A percentile compares a stretch with the other conserved stretches of the same genome.
These are phyloP conservation scores for Phoronis australis DNA, from an alignment of 2,888 invertebrate genomes.

Conservation along the genomic window DNA sequence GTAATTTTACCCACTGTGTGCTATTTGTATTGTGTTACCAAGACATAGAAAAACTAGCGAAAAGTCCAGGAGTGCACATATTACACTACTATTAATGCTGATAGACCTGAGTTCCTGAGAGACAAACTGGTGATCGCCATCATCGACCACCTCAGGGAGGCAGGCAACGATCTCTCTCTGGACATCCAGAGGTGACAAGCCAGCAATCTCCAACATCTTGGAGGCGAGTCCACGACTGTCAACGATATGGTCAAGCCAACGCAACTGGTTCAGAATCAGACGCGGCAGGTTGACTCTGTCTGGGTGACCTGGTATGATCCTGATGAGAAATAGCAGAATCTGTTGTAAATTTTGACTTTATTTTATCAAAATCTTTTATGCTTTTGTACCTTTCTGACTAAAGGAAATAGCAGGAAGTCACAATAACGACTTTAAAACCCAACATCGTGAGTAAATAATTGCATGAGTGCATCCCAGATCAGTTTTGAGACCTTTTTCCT, in stretches of 20 bases:
- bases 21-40: too few species aligned
- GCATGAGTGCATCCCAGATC: too few species aligned
- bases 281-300: constrained; percentile 41
- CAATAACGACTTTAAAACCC: too few species aligned
- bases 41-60: too few species aligned
- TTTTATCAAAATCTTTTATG: not conserved
- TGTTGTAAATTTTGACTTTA: not conserved
- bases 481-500: too few species aligned
- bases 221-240: constrained; percentile 38
- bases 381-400: not conserved
- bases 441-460: too few species aligned
- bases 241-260: constrained; percentile 44
- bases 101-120: constrained; percentile 53
- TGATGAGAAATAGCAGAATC: constrained; percentile 17
- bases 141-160: constrained; percentile 74
- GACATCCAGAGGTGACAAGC: constrained; percentile 51
- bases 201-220: constrained; percentile 43
- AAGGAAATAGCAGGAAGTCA: not conserved
- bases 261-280: constrained; percentile 42
- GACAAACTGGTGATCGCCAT: constrained; percentile 59
- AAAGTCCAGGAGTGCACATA: too few species aligned
- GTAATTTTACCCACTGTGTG: too few species aligned
- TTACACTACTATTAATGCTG: too few species aligned
- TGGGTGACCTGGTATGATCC: constrained; percentile 29
- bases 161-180: constrained; percentile 71